Conservation (phyloP, 2,797 vertebrate species). For the Danio kyathit region DNA sequence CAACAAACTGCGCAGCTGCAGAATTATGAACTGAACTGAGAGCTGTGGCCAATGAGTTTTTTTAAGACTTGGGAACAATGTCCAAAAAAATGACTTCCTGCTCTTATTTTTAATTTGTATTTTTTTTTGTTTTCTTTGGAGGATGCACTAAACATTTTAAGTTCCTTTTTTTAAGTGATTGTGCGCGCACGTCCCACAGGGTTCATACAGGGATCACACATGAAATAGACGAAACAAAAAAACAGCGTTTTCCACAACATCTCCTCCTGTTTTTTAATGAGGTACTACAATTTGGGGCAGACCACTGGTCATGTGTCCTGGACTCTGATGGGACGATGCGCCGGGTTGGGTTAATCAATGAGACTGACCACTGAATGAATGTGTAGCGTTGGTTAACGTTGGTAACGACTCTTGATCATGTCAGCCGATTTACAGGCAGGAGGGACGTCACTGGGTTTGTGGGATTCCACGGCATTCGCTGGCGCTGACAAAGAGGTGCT, state of each 20-base stretch:
- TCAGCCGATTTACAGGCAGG: constrained; percentile 15
- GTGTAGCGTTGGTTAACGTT: constrained; percentile 28
- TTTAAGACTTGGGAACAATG: constrained; percentile 90
- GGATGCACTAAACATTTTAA: constrained; percentile 99
- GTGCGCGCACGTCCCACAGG: constrained; percentile 69
- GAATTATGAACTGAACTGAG: constrained; percentile 80
- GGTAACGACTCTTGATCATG: constrained; percentile 28
- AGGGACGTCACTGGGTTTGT: constrained; percentile 48
- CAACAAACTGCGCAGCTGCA: constrained; percentile 85
- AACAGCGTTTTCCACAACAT: constrained; percentile 64
- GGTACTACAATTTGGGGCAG: constrained; percentile 72
- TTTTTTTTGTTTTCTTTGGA: constrained; percentile 78
- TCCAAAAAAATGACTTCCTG: constrained; percentile 81
- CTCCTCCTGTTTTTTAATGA: constrained; percentile 66
- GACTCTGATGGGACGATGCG: constrained; percentile 70
- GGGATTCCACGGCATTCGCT: constrained; percentile 32
- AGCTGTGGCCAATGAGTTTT: constrained; percentile 88
- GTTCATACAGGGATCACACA: constrained; percentile 72
- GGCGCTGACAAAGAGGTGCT: constrained; percentile 71
- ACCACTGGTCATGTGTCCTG: constrained; percentile 69
- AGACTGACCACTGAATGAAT: constrained; percentile 52
- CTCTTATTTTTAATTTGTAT: constrained; percentile 87
- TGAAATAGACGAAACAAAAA: constrained; percentile 1
- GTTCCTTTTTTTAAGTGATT: constrained; percentile 77
- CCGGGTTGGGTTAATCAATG: constrained; percentile 56